These are phyloP conservation scores for Ceriagrion tenellum DNA, from an alignment of 2,888 invertebrate genomes.

Conservation along the genomic window DNA sequence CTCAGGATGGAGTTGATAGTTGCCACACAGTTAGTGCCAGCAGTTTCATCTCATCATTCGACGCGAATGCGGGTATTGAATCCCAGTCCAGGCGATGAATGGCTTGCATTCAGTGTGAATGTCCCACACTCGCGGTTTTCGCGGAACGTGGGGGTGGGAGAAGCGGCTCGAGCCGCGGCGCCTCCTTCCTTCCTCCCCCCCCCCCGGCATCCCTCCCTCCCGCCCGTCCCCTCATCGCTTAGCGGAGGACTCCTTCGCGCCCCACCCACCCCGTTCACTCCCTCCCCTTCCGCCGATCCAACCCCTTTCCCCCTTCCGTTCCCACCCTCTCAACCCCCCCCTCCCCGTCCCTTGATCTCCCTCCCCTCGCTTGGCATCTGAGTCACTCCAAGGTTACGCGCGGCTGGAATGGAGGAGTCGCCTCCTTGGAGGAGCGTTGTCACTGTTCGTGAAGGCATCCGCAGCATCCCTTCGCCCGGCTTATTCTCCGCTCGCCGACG, in stretches of 20 bases:
- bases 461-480: conserved; percentile 26
- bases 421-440: conserved; percentile 50
- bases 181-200: background rate
- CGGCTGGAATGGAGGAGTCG: conserved; percentile 55
- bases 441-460: conserved; percentile 63
- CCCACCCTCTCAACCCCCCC: background rate
- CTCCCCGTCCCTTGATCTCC: conserved; percentile 5
- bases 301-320: background rate
- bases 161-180: too few relatives aligned
- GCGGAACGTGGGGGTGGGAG: too few relatives aligned
- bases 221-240: background rate
- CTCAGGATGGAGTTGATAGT: too few relatives aligned
- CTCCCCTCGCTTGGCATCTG: conserved; percentile 55
- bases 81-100: too few relatives aligned
- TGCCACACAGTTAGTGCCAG: too few relatives aligned
- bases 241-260: background rate
- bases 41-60: too few relatives aligned
- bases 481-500: background rate
- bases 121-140: too few relatives aligned
- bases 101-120: too few relatives aligned
- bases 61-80: too few relatives aligned
- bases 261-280: too few relatives aligned
- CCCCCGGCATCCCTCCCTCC: background rate
- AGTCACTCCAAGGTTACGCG: conserved; percentile 65
- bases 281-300: background rate